These are phyloP conservation scores for Lepidochrysops patricia DNA, from an alignment of 2,888 invertebrate species.

Conservation along the genomic window DNA sequence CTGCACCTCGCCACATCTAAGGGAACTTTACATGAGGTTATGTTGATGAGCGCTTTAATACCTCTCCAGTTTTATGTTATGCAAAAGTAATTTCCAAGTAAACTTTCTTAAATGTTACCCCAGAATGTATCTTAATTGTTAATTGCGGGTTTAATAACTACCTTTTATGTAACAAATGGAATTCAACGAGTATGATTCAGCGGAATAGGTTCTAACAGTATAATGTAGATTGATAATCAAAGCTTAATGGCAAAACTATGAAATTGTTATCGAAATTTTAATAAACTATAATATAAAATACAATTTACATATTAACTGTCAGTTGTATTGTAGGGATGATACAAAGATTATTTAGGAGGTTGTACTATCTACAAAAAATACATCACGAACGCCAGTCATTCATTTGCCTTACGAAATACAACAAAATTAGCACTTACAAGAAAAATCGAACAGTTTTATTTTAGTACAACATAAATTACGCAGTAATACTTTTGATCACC, in stretches of 20 bases:
- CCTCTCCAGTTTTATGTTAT: conserved; percentile 1
- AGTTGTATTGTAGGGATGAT: background rate
- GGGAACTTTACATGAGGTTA: conserved; percentile 5
- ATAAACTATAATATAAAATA: background rate
- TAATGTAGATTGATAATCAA: background rate
- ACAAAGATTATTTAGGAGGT: background rate
- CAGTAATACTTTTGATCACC: too few relatives aligned
- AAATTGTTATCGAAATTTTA: background rate
- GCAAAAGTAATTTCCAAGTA: background rate
- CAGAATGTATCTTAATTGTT: background rate
- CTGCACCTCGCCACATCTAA: conserved; percentile 10
- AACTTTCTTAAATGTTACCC: background rate
- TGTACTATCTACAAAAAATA: too few relatives aligned
- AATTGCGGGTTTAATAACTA: background rate
- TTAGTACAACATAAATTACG: too few relatives aligned
- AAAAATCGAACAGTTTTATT: too few relatives aligned
- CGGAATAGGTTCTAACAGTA: background rate
- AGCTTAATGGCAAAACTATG: background rate
- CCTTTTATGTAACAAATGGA: background rate
- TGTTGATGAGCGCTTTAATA: conserved; percentile 1
- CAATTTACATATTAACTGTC: background rate
- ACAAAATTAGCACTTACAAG: too few relatives aligned
- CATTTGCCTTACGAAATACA: too few relatives aligned
- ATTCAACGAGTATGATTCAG: background rate
- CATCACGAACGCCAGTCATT: too few relatives aligned